phyloP scores from a whole-genome alignment of 2,888 invertebrate species.

The Lycaena phlaeas region DNA sequence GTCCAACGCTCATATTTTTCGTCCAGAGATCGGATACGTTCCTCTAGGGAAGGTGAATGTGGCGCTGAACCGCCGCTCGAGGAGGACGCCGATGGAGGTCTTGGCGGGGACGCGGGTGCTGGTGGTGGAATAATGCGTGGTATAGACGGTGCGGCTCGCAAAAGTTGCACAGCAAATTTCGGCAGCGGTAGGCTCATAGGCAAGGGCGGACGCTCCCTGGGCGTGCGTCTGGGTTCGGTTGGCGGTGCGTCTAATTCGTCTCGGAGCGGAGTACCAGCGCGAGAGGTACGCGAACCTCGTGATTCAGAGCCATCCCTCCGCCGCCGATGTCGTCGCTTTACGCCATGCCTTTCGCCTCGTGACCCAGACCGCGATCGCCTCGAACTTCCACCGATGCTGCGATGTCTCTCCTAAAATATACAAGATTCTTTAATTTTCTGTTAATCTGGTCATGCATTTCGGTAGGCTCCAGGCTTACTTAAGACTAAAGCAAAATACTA shows the following conservation, averaged over 20 bases:
- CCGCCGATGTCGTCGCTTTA: constrained; percentile 51
- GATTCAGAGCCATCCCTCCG: constrained; percentile 64
- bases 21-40: constrained; percentile 92
- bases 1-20: constrained; percentile 95
- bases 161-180: constrained; percentile 85
- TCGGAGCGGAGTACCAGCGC: constrained; percentile 89
- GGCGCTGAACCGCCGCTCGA: constrained; percentile 83
- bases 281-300: constrained; percentile 74
- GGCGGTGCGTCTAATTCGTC: constrained; percentile 85
- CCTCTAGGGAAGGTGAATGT: constrained; percentile 85
- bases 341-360: constrained; percentile 39
- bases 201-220: constrained; percentile 74
- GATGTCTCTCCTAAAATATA: constrained; percentile 45
- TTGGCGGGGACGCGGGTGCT: constrained; percentile 78
- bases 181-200: constrained; percentile 90
- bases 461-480: no score
- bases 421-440: no score
- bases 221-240: constrained; percentile 82
- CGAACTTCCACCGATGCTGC: constrained; percentile 36
- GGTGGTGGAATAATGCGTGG: constrained; percentile 50
- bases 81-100: constrained; percentile 81
- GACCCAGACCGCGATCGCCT: constrained; percentile 47
- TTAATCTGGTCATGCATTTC: no score
- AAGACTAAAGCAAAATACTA: no score
- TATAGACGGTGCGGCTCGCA: constrained; percentile 63